A percentile compares a stretch with the other conserved stretches of the same genome.
Conservation (phyloP, 2,797 vertebrate genomes). For the Falco novaeseelandiae region DNA sequence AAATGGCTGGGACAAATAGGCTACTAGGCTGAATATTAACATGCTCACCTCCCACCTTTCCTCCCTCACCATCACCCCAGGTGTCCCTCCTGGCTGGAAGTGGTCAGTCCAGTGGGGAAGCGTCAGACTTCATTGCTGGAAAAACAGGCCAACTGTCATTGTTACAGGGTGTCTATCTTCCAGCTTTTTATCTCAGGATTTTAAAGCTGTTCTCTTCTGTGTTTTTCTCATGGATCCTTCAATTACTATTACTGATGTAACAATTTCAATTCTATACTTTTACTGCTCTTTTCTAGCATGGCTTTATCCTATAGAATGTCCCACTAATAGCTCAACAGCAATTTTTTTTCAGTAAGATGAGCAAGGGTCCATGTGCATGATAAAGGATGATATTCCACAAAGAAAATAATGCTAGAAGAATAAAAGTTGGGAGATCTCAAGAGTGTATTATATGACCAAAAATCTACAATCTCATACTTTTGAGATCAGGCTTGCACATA, state of each 20-base stretch:
- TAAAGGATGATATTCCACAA: background rate
- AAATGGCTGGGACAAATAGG: background rate
- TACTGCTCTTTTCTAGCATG: background rate
- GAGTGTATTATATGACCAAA: background rate
- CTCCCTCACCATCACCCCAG: background rate
- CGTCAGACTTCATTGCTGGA: background rate
- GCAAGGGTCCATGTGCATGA: background rate
- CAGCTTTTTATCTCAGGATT: background rate
- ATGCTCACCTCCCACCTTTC: background rate
- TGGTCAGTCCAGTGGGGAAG: background rate
- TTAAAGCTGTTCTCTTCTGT: fast-evolving
- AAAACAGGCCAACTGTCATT: background rate
- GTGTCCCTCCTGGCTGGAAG: background rate
- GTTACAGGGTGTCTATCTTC: background rate
- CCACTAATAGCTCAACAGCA: background rate
- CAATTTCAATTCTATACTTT: background rate
- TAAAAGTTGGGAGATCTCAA: background rate
- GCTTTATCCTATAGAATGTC: background rate
- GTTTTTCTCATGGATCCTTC: background rate
- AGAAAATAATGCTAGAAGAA: background rate
- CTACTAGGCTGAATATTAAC: background rate
- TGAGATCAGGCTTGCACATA: background rate
- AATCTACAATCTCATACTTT: background rate
- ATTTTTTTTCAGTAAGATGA: background rate
- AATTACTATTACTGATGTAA: background rate